These are phyloP conservation scores for Esox niger DNA, from an alignment of 2,113 vertebrate genomes.

Conservation along the genomic window DNA sequence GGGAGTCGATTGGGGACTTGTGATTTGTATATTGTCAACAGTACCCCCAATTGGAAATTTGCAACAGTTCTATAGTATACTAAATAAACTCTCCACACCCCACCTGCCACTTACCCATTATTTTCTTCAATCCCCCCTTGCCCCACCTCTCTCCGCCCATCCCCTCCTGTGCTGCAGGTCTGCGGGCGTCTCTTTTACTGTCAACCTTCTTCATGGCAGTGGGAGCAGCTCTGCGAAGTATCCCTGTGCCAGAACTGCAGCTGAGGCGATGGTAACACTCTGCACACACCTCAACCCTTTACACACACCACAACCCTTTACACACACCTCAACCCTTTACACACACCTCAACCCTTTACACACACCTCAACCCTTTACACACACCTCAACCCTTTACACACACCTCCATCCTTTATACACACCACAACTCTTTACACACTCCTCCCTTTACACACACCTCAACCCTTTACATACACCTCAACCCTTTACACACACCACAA, in stretches of 20 bases:
- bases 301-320: no score
- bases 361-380: no score
- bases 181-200: conserved; percentile 87
- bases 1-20: neutral
- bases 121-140: neutral
- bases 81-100: neutral
- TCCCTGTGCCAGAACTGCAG: conserved; percentile 78
- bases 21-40: neutral
- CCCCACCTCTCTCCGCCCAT: neutral
- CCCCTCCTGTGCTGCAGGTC: conserved; percentile 72
- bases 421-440: no score
- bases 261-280: conserved; percentile 81
- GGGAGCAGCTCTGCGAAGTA: conserved; percentile 82
- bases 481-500: no score
- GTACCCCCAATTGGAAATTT: no score
- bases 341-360: no score
- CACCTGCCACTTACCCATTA: neutral
- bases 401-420: no score
- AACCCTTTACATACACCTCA: conserved; percentile 35
- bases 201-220: conserved; percentile 87
- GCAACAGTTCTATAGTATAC: no score
- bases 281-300: no score
- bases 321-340: no score
- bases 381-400: no score
- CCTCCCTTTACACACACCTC: no score